These are phyloP conservation scores for Odontomyia ornata DNA, from an alignment of 2,888 invertebrate species.

Conservation along the genomic window DNA sequence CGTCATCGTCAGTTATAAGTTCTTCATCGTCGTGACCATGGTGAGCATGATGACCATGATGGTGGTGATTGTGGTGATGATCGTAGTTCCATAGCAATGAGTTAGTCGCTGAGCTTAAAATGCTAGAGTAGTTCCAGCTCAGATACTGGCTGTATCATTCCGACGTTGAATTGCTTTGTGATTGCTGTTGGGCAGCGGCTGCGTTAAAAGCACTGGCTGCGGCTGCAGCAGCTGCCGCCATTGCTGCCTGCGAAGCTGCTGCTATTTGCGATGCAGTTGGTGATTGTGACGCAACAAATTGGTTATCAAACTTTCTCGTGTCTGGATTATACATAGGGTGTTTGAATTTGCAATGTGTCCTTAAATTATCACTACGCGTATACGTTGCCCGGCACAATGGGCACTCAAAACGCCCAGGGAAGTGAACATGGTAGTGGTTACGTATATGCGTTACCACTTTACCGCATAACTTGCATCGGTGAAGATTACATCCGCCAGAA, in stretches of 20 bases:
- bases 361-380: slow-evolving; percentile 91
- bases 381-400: slow-evolving; percentile 90
- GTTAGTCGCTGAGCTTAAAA: slow-evolving; percentile 54
- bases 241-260: slow-evolving; percentile 64
- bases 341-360: slow-evolving; percentile 93
- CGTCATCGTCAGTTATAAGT: slow-evolving; percentile 48
- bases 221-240: slow-evolving; percentile 63
- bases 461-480: slow-evolving; percentile 93
- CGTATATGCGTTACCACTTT: slow-evolving; percentile 94
- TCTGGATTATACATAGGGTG: slow-evolving; percentile 87
- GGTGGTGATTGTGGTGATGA: slow-evolving; percentile 48
- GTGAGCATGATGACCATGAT: slow-evolving; percentile 52
- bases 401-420: slow-evolving; percentile 91
- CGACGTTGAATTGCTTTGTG: slow-evolving; percentile 56
- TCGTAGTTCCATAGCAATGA: slow-evolving; percentile 59
- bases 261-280: slow-evolving; percentile 67
- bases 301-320: slow-evolving; percentile 85
- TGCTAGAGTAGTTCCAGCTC: slow-evolving; percentile 62
- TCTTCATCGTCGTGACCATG: slow-evolving; percentile 35
- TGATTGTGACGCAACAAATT: slow-evolving; percentile 67
- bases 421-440: slow-evolving; percentile 94
- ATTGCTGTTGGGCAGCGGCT: slow-evolving; percentile 59
- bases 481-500: slow-evolving; percentile 91
- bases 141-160: slow-evolving; percentile 61
- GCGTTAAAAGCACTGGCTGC: slow-evolving; percentile 59